Evolutionary conservation across 1,140 invertebrate species (phyloP).

Genomic region (Pogonus chalceus): DNA sequence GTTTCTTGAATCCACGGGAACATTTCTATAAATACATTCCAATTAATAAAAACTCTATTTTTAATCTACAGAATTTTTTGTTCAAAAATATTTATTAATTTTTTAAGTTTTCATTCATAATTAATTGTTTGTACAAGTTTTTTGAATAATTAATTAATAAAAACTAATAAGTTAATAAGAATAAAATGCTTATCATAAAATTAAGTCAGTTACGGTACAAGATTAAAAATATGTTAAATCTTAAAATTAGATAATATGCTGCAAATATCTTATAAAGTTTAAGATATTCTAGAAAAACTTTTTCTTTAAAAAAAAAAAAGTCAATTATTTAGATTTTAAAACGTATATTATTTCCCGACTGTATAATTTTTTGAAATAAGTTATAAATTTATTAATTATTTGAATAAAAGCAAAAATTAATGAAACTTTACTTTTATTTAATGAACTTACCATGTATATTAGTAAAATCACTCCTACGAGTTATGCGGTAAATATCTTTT

Average conservation of each 20-base stretch:
- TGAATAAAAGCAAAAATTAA: background rate
- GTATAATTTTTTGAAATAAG: background rate
- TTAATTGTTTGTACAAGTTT: too few relatives aligned
- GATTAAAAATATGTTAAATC: too few relatives aligned
- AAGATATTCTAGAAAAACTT: background rate
- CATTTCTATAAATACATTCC: slow-evolving; percentile 18
- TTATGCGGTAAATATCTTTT: slow-evolving; percentile 48
- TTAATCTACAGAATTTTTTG: too few relatives aligned
- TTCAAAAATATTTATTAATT: background rate
- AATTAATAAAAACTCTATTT: too few relatives aligned
- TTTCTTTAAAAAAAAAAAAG: too few relatives aligned
- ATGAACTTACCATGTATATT: too few relatives aligned
- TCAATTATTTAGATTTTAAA: background rate
- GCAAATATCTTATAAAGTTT: background rate
- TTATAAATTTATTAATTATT: background rate
- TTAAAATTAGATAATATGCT: too few relatives aligned
- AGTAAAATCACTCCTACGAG: slow-evolving; percentile 34
- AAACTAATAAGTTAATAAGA: background rate
- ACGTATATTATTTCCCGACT: background rate
- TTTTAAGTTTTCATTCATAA: background rate
- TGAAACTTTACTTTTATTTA: too few relatives aligned
- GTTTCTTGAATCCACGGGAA: slow-evolving; percentile 33
- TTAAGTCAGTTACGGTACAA: too few relatives aligned
- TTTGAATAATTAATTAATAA: too few relatives aligned
- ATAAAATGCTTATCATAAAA: slow-evolving; percentile 15